phyloP scores from a whole-genome alignment of 2,797 vertebrate species.

The Molossus alvarezi region DNA sequence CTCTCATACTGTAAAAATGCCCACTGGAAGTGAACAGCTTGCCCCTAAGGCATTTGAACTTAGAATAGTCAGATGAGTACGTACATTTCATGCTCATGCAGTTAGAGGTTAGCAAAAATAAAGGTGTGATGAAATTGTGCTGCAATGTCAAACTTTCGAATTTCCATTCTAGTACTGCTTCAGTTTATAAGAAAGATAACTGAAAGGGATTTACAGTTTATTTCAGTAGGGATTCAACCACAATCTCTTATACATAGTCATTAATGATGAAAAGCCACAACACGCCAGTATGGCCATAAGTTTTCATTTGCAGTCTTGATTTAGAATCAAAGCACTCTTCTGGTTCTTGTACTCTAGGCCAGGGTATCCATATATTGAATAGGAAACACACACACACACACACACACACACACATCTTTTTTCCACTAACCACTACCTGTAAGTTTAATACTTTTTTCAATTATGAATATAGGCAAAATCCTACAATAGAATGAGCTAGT shows the following conservation, averaged over 20 bases:
- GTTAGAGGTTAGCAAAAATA: constrained; percentile 60
- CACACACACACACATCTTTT: background rate
- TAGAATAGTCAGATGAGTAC: constrained; percentile 9
- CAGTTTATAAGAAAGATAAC: constrained; percentile 27
- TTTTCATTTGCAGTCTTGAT: background rate
- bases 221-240: background rate
- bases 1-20: constrained; percentile 26
- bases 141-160: constrained; percentile 57
- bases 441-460: constrained; percentile 4
- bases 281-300: background rate
- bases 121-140: constrained; percentile 38
- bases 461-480: background rate
- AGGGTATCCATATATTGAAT: background rate
- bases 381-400: background rate
- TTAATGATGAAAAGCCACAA: background rate
- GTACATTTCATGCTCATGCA: background rate
- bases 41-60: constrained; percentile 55
- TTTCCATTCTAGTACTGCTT: constrained; percentile 14
- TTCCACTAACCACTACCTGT: background rate
- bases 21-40: constrained; percentile 44
- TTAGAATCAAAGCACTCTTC: background rate
- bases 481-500: background rate
- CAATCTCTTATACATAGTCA: background rate
- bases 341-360: background rate
- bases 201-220: background rate